phyloP scores from a whole-genome alignment of 2,797 vertebrate species.

The Coracias cyanogaster region DNA sequence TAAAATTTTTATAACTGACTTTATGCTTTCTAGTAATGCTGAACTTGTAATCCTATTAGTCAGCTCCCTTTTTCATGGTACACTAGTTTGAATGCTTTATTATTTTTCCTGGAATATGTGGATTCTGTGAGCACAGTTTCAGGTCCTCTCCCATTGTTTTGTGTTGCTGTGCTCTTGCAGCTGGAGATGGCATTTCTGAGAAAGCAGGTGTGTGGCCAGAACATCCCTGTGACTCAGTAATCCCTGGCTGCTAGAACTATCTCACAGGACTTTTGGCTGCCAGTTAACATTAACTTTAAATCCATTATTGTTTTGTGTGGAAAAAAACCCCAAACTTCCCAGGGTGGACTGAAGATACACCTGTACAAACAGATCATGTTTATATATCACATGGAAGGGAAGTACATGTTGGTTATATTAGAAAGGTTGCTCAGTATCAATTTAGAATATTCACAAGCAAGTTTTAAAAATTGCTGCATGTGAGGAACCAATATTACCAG shows the following conservation, averaged over 20 bases:
- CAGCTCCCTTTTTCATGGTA: background rate
- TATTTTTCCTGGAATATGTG: background rate
- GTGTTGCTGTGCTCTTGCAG: background rate
- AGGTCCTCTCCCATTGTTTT: background rate
- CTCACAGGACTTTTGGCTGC: background rate
- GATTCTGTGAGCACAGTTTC: background rate
- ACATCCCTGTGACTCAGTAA: background rate
- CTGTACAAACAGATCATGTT: background rate
- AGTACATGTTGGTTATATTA: background rate
- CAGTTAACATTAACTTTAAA: background rate
- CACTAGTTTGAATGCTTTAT: background rate
- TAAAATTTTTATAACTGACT: background rate
- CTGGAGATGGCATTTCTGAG: background rate
- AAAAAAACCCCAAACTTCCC: background rate
- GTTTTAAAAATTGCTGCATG: background rate
- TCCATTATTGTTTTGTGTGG: background rate
- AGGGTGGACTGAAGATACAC: background rate
- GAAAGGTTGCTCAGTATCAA: background rate
- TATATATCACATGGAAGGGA: background rate
- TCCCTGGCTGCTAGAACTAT: background rate
- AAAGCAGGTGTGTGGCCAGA: background rate
- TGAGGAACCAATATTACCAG: background rate
- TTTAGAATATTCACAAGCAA: background rate
- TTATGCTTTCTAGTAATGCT: conserved; percentile 27
- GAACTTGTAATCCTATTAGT: conserved; percentile 32